Evolutionary conservation across 2,113 vertebrate genomes (phyloP).

Genomic region (Ammospiza caudacuta): DNA sequence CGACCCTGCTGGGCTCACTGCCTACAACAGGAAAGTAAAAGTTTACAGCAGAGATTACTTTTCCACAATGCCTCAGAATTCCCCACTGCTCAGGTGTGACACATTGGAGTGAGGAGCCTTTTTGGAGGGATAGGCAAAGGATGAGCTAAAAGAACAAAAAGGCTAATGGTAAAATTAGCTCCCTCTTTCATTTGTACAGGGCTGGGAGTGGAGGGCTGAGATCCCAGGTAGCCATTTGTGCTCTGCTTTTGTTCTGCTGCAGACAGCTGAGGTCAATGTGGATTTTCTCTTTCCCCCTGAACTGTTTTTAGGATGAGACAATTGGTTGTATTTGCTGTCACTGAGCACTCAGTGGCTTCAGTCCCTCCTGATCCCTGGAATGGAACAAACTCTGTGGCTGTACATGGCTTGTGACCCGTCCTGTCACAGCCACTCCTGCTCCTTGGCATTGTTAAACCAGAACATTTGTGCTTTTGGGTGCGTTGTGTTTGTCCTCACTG

Average conservation of each 20-base stretch:
- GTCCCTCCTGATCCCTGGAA: not conserved
- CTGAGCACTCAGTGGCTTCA: not conserved
- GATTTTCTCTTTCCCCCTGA: not conserved
- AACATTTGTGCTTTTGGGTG: not conserved
- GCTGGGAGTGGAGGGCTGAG: not conserved
- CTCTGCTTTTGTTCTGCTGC: not conserved
- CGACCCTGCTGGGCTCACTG: not conserved
- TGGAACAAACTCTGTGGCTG: not conserved
- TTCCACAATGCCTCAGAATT: not conserved
- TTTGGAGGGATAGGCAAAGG: not conserved
- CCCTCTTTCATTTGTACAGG: not conserved
- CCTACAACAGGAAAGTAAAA: not conserved
- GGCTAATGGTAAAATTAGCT: not conserved
- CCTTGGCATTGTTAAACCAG: not conserved
- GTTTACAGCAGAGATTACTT: not conserved
- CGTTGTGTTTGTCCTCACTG: not conserved
- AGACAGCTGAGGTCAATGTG: not conserved
- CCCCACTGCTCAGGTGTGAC: not conserved
- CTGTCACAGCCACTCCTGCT: not conserved
- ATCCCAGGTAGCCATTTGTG: not conserved
- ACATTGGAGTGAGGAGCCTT: not conserved
- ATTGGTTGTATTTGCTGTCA: not conserved
- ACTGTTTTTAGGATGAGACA: not conserved
- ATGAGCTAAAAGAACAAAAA: not conserved
- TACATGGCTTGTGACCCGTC: not conserved